These are phyloP conservation scores for Propithecus coquereli DNA, from an alignment of 2,113 vertebrate species.

Conservation along the genomic window DNA sequence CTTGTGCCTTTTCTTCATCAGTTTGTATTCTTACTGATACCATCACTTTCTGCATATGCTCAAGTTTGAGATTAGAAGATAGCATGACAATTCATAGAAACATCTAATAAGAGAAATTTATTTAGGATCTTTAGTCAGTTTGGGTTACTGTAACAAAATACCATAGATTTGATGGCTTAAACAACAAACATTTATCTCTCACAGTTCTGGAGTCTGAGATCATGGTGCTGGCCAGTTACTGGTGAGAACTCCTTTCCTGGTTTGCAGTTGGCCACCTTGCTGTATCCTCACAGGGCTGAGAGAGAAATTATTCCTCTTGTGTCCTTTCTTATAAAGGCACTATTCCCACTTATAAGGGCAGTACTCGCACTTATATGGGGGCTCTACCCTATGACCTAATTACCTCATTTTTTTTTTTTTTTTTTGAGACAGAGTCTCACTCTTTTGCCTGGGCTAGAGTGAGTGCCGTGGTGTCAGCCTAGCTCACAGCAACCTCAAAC, in stretches of 20 bases:
- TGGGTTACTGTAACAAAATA: neutral
- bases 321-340: neutral
- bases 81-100: neutral
- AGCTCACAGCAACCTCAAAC: no score
- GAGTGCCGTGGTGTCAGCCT: no score
- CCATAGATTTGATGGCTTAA: neutral
- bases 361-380: neutral
- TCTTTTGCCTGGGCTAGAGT: no score
- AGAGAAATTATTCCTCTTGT: neutral
- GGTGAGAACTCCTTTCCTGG: neutral
- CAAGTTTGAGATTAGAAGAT: neutral
- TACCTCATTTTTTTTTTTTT: no score
- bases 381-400: neutral
- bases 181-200: neutral
- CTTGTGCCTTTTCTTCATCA: neutral
- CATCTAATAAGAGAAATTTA: neutral
- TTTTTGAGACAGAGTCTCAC: no score
- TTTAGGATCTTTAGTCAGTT: neutral
- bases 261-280: neutral
- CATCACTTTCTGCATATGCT: neutral
- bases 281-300: neutral
- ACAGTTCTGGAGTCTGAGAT: neutral
- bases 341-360: neutral
- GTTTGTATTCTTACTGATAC: neutral
- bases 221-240: neutral